Base-by-base conservation (phyloP, 2,888 invertebrate genomes). In the Drosophila setosimentum region DNA sequence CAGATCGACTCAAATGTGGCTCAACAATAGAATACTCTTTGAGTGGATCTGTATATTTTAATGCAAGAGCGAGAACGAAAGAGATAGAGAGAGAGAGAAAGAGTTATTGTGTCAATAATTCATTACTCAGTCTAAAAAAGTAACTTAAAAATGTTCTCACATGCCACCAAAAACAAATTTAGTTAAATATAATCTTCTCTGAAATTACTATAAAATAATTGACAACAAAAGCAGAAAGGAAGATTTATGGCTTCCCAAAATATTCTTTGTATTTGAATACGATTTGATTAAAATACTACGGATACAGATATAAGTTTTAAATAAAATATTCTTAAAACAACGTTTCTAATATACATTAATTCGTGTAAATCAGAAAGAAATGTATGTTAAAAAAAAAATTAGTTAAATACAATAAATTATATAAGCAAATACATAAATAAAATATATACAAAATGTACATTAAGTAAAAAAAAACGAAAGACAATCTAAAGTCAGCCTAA, bases 61-160 rank as follows among this genome's bases (percentile, higher is more conserved):
- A 27, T 60, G 49, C 54, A 42, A 60, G 53, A 75, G 54, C 54
- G 58, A 33, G 6, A 37, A 27, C 16, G 18, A 66, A 8, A 16
- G 16, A 58, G 32, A 30, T 0, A 32, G 4, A 40, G 18, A 7
- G 7, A 35, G 2, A 37, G 40, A 40, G 7, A 13, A 3, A 13
- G 7, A 7, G 7, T 3, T 42, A 42, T 21, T 42, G 42, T 13
- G 11, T 42, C 6, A 3, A 42, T 21, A 42, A n/a, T 42, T 0
- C 40, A 40, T 11, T 11, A 5, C 2, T 18, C 37, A 8, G 18
- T 37, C 8, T 16, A 40, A n/a, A 40, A n/a, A 4, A 4, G 10
- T 2, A n/a, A 1, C 5, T 0, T 2, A 6, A 2, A n/a, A 40
- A 42, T 3, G 6, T 13, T 21, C 21, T 3, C 3, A 3, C 13